Conservation (phyloP, 1,140 invertebrate genomes). For the Leptestheria dahalacensis region DNA sequence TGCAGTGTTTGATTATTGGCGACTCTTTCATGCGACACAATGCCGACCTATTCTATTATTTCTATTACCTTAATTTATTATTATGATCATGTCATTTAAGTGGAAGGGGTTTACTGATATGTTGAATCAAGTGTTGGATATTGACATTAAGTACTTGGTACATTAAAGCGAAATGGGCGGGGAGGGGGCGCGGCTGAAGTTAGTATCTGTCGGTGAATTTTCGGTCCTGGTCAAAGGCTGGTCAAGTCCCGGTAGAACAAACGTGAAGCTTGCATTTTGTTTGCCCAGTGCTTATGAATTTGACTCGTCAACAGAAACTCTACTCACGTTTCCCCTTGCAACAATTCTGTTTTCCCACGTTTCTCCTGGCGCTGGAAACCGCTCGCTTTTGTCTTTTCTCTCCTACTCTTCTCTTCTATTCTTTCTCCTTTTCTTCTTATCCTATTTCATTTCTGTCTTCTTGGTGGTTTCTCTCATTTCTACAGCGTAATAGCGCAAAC, state of each 20-base stretch:
- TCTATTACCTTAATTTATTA: too few species aligned
- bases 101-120: too few species aligned
- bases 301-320: neutral
- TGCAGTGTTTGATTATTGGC: too few species aligned
- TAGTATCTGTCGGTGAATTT: neutral
- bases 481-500: too few species aligned
- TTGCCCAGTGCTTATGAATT: neutral
- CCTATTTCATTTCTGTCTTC: too few species aligned
- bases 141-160: too few species aligned
- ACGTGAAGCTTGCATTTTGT: neutral
- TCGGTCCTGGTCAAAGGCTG: neutral
- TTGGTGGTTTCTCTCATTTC: too few species aligned
- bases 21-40: too few species aligned
- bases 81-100: too few species aligned
- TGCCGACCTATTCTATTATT: too few species aligned
- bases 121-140: too few species aligned
- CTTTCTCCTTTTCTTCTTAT: neutral
- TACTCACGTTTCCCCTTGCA: neutral
- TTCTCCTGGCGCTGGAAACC: neutral
- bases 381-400: neutral
- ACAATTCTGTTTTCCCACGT: neutral
- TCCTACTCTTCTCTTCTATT: neutral
- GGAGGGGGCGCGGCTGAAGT: neutral
- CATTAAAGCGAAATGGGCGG: too few species aligned
- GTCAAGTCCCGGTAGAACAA: neutral